phyloP scores from a whole-genome alignment of 2,888 invertebrate genomes.

The Philonicus albiceps region DNA sequence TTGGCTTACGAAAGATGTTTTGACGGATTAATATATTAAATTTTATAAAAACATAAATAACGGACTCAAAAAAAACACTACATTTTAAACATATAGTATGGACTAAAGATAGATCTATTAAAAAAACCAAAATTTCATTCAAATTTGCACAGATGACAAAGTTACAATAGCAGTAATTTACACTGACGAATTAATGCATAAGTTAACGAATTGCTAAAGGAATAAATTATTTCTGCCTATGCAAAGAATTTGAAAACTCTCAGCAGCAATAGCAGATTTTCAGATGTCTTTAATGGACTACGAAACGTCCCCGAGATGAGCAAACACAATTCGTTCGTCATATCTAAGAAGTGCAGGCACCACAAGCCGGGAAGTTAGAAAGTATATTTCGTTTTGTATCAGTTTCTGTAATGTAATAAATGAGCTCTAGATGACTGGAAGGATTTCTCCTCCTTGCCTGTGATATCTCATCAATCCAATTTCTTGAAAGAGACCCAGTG shows the following conservation, averaged over 20 bases:
- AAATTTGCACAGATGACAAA: background rate
- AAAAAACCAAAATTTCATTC: background rate
- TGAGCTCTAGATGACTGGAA: conserved; percentile 44
- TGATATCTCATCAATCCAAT: background rate
- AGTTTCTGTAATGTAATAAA: conserved; percentile 48
- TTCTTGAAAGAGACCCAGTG: background rate
- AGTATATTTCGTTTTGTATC: conserved; percentile 42
- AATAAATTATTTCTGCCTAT: conserved; percentile 21
- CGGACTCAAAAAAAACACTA: too few species aligned
- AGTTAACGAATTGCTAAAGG: background rate
- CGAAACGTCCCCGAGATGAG: conserved; percentile 7
- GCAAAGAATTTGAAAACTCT: background rate
- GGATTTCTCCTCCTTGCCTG: background rate
- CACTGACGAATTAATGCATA: conserved; percentile 4
- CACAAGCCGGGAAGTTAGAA: background rate
- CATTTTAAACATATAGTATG: too few species aligned
- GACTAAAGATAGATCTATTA: too few species aligned
- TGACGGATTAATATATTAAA: too few species aligned
- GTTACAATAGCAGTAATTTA: conserved; percentile 11
- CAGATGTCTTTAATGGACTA: background rate
- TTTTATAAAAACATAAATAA: too few species aligned
- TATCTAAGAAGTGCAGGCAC: conserved; percentile 32
- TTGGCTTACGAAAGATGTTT: too few species aligned
- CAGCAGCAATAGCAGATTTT: background rate
- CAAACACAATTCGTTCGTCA: background rate